Conservation (phyloP, 2,113 vertebrate genomes). For the Copsychus sechellarum region DNA sequence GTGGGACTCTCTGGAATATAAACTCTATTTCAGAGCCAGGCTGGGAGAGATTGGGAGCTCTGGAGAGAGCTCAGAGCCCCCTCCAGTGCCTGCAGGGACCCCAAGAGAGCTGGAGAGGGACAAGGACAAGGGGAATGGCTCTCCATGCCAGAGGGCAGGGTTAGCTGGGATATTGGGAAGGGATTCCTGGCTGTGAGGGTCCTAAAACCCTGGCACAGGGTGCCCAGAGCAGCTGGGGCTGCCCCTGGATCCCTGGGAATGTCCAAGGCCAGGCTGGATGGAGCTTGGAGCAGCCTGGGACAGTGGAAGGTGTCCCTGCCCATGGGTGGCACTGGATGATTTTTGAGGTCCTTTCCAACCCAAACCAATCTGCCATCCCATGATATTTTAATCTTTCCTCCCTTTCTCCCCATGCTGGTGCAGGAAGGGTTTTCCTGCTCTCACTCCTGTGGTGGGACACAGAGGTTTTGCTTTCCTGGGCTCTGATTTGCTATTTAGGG, state of each 20-base stretch:
- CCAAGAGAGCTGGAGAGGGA: background rate
- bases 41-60: background rate
- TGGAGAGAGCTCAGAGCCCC: background rate
- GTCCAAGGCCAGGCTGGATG: background rate
- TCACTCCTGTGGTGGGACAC: accelerated
- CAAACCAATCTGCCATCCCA: no score
- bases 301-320: background rate
- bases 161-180: background rate
- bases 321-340: background rate
- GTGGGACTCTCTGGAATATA: background rate
- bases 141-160: background rate
- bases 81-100: background rate
- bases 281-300: background rate
- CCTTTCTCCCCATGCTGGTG: accelerated
- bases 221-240: background rate
- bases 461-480: background rate
- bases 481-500: background rate
- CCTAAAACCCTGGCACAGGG: background rate
- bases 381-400: background rate
- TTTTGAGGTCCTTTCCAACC: background rate
- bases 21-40: accelerated
- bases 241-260: background rate
- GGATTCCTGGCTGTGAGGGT: background rate
- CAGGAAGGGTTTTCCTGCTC: background rate
- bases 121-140: background rate